A percentile compares a stretch with the other conserved stretches of the same genome.
Conservation (phyloP, 2,113 vertebrate species). For the Promerops cafer region DNA sequence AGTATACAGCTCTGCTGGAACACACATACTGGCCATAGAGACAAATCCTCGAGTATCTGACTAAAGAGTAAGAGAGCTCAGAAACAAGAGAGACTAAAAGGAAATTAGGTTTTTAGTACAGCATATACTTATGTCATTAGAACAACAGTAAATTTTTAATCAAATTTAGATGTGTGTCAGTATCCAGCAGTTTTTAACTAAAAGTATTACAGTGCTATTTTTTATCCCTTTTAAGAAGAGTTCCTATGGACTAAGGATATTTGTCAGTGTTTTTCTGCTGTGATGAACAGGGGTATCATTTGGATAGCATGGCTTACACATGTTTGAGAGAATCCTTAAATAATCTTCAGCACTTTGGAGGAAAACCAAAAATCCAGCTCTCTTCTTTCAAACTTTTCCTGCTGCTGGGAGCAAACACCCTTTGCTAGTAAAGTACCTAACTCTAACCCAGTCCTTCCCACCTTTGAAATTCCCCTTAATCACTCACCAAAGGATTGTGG, state of each 20-base stretch:
- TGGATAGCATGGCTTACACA: background rate
- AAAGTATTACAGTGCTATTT: background rate
- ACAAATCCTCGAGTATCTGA: background rate
- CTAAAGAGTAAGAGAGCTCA: background rate
- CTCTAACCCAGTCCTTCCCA: background rate
- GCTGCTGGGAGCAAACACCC: background rate
- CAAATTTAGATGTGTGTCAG: background rate
- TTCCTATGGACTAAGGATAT: background rate
- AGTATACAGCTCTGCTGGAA: background rate
- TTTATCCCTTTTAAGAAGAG: background rate
- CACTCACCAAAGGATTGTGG: background rate
- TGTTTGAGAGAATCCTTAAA: background rate
- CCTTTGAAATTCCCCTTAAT: background rate
- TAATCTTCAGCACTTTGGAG: background rate
- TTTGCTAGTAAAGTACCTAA: background rate
- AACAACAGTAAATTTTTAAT: background rate
- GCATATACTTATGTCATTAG: background rate
- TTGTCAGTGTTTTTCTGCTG: background rate
- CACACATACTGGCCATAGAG: background rate
- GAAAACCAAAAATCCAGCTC: background rate
- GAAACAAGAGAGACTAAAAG: background rate
- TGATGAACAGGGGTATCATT: background rate
- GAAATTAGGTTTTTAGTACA: background rate
- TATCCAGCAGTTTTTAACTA: background rate
- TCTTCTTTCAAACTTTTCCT: background rate